These are phyloP conservation scores for Apteryx mantelli DNA, from an alignment of 2,113 vertebrate species.

Conservation along the genomic window DNA sequence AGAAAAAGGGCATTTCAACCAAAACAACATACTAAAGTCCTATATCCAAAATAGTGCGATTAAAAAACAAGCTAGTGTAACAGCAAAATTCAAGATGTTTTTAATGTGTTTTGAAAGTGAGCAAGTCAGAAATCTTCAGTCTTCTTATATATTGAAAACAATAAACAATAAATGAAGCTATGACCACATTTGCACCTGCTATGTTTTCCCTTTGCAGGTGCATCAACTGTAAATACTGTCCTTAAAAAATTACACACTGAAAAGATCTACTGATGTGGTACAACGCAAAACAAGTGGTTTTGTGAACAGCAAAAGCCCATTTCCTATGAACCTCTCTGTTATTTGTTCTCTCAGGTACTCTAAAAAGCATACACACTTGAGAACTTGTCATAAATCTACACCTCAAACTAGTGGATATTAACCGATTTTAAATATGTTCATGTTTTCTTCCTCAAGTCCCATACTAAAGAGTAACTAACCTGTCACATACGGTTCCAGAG, in stretches of 20 bases:
- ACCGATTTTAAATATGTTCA: not conserved
- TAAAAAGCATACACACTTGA: not conserved
- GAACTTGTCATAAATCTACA: not conserved
- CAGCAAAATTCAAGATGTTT: not conserved
- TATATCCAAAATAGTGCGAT: not conserved
- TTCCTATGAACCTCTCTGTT: not conserved
- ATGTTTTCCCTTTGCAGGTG: not conserved
- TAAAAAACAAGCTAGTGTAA: not conserved
- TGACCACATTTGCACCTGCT: not conserved
- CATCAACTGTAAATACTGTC: not conserved
- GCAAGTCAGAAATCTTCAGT: not conserved
- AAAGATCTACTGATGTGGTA: not conserved
- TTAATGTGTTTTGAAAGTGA: not conserved
- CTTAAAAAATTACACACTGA: not conserved
- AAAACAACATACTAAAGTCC: not conserved
- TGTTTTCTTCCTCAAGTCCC: not conserved
- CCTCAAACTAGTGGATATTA: not conserved
- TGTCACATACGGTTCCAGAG: constrained; percentile 98
- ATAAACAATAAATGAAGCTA: not conserved
- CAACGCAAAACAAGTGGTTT: not conserved
- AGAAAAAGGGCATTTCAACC: not conserved
- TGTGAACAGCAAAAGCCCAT: not conserved
- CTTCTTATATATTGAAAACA: not conserved
- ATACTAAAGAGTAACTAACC: constrained; percentile 74
- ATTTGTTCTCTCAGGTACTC: not conserved